phyloP scores from a whole-genome alignment of 2,888 invertebrate genomes.

The Euproctis similis region DNA sequence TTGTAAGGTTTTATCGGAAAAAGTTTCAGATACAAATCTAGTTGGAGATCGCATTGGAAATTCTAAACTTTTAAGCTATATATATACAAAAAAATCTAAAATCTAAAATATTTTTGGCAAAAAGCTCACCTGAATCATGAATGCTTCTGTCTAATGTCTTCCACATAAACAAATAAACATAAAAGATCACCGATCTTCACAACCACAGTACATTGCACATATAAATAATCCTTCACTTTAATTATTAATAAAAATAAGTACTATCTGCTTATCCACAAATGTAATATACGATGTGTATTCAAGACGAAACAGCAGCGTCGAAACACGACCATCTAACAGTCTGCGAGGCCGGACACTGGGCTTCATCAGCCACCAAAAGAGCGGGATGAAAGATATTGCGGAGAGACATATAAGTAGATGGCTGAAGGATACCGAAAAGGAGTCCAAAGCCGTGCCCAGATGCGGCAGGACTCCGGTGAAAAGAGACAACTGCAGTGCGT shows the following conservation, averaged over 20 bases:
- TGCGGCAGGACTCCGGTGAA: conserved; percentile 74
- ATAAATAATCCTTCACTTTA: conserved; percentile 48
- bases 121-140: conserved; percentile 74
- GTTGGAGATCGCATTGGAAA: too few relatives aligned
- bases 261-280: conserved; percentile 47
- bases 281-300: conserved; percentile 31
- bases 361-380: conserved; percentile 58
- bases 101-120: conserved; percentile 20
- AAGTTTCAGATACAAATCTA: too few relatives aligned
- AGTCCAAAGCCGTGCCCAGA: conserved; percentile 55
- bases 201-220: conserved; percentile 71
- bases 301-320: too few relatives aligned
- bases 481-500: conserved; percentile 74
- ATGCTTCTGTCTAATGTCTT: conserved; percentile 46
- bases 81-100: too few relatives aligned
- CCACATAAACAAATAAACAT: conserved; percentile 60
- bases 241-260: conserved; percentile 41
- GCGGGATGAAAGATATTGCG: conserved; percentile 71
- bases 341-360: conserved; percentile 70
- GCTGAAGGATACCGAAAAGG: conserved; percentile 73
- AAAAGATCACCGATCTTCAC: conserved; percentile 57
- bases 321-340: conserved; percentile 66
- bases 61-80: too few relatives aligned
- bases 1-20: too few relatives aligned
- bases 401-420: conserved; percentile 62